phyloP scores from a whole-genome alignment of 1,140 invertebrate genomes.

The Drosophila obscura region DNA sequence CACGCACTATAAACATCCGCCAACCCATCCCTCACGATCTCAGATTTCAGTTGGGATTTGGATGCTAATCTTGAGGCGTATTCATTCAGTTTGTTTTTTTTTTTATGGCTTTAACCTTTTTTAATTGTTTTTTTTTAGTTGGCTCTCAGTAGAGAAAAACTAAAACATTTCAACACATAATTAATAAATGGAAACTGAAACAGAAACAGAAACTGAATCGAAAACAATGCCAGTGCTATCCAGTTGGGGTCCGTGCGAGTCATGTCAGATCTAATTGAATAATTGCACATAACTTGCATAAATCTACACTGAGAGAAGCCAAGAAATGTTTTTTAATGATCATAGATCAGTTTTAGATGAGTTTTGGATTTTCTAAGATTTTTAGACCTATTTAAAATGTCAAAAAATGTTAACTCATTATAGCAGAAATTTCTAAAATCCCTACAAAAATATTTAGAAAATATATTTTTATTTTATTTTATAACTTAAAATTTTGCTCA shows the following conservation, averaged over 20 bases:
- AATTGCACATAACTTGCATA: slow-evolving; percentile 42
- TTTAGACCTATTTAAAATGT: too few relatives aligned
- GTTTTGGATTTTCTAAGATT: too few relatives aligned
- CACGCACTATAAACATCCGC: slow-evolving; percentile 32
- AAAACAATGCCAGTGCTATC: slow-evolving; percentile 61
- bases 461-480: too few relatives aligned
- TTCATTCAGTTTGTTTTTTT: slow-evolving; percentile 23
- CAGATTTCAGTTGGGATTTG: background rate
- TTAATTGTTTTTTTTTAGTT: slow-evolving; percentile 19
- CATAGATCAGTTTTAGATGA: too few relatives aligned
- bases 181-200: slow-evolving; percentile 49
- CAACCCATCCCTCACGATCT: slow-evolving; percentile 31
- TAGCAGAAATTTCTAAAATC: too few relatives aligned
- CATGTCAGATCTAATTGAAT: slow-evolving; percentile 52
- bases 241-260: slow-evolving; percentile 30
- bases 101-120: slow-evolving; percentile 27
- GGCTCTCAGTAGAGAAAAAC: slow-evolving; percentile 4
- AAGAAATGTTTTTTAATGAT: too few relatives aligned
- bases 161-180: slow-evolving; percentile 20
- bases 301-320: background rate
- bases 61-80: slow-evolving; percentile 5
- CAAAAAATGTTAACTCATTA: too few relatives aligned
- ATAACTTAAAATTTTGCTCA: too few relatives aligned
- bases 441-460: too few relatives aligned
- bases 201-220: slow-evolving; percentile 5